Evolutionary conservation across 1,140 invertebrate species (phyloP).

Genomic region (Cylas formicarius): DNA sequence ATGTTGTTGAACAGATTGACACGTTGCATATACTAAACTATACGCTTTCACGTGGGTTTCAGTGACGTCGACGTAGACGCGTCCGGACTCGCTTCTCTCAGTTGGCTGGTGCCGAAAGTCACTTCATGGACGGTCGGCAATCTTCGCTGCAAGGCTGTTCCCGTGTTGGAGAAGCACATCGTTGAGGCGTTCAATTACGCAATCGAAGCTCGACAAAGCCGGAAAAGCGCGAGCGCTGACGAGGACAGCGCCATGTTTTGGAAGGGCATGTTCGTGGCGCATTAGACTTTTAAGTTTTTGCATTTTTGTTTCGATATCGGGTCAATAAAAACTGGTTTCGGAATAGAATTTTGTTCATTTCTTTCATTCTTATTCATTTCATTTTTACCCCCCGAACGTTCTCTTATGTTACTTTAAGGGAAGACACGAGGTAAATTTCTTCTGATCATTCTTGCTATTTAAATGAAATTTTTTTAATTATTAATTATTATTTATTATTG

Average conservation of each 20-base stretch:
- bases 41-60: slow-evolving; percentile 20
- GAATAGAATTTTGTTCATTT: too few species aligned
- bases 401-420: too few species aligned
- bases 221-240: not conserved
- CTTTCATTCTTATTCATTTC: too few species aligned
- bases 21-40: not conserved
- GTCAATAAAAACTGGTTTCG: too few species aligned
- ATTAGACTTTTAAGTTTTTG: not conserved
- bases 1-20: too few species aligned
- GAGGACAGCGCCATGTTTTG: slow-evolving; percentile 7
- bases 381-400: too few species aligned
- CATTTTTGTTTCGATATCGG: not conserved
- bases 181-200: slow-evolving; percentile 26
- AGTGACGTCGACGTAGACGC: slow-evolving; percentile 31
- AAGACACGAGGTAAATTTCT: too few species aligned
- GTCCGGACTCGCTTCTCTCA: slow-evolving; percentile 30
- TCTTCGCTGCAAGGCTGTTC: slow-evolving; percentile 21
- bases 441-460: too few species aligned
- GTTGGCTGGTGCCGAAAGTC: slow-evolving; percentile 29
- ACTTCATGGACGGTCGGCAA: slow-evolving; percentile 31
- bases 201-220: slow-evolving; percentile 19
- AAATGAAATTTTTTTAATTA: too few species aligned
- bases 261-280: not conserved
- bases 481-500: too few species aligned
- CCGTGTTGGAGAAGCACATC: slow-evolving; percentile 23